phyloP scores from a whole-genome alignment of 2,888 invertebrate species.

The Theretra japonica region DNA sequence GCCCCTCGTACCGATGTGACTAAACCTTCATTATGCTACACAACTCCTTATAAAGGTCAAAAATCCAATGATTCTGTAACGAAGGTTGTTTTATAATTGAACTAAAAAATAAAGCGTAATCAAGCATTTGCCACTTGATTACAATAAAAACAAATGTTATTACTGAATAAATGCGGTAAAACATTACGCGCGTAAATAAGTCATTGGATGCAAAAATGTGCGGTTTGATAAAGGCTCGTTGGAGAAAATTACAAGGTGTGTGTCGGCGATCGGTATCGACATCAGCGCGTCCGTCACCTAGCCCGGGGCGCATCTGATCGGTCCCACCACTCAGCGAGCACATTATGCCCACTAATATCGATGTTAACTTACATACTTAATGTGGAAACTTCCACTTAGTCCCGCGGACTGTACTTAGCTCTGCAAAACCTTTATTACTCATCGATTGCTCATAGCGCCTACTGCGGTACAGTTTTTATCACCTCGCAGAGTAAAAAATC shows the following conservation, averaged over 20 bases:
- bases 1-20: conserved; percentile 83
- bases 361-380: conserved; percentile 59
- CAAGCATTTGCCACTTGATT: conserved; percentile 23
- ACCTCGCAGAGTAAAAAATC: background rate
- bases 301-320: conserved; percentile 71
- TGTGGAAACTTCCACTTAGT: conserved; percentile 10
- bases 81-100: conserved; percentile 59
- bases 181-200: conserved; percentile 21
- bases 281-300: conserved; percentile 70
- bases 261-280: conserved; percentile 65
- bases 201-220: conserved; percentile 39
- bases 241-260: conserved; percentile 69
- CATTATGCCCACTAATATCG: conserved; percentile 71
- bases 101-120: conserved; percentile 38
- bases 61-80: conserved; percentile 63
- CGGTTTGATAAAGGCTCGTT: conserved; percentile 48
- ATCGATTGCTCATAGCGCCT: conserved; percentile 18
- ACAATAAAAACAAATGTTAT: conserved; percentile 50
- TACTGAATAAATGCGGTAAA: conserved; percentile 35
- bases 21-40: conserved; percentile 84
- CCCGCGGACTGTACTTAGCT: conserved; percentile 14
- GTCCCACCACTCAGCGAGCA: conserved; percentile 62
- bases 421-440: conserved; percentile 16
- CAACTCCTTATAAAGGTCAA: conserved; percentile 80
- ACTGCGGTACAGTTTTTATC: conserved; percentile 16